Conservation (phyloP, 2,888 invertebrate species). For the Pardosa pseudoannulata region DNA sequence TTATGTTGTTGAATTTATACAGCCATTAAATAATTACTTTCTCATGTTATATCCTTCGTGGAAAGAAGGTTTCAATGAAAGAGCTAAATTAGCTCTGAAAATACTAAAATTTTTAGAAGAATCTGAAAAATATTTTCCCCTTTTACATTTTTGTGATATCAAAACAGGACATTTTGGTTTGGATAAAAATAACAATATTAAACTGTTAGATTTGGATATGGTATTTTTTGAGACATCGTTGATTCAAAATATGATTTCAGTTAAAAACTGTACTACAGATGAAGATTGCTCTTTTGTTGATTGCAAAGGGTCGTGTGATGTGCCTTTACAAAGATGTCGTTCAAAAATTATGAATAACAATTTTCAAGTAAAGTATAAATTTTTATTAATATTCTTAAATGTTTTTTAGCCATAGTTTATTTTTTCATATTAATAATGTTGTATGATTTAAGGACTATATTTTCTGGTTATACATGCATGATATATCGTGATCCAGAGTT, state of each 20-base stretch:
- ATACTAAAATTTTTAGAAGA: constrained; percentile 82
- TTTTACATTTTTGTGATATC: constrained; percentile 84
- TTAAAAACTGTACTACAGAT: constrained; percentile 80
- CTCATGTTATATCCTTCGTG: constrained; percentile 71
- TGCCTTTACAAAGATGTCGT: constrained; percentile 80
- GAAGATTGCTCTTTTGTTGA: constrained; percentile 84
- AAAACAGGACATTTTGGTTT: constrained; percentile 84
- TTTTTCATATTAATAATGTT: too few species aligned
- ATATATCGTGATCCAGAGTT: too few species aligned
- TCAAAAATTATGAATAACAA: constrained; percentile 82
- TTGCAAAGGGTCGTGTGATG: constrained; percentile 82
- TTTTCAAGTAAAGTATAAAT: constrained; percentile 80
- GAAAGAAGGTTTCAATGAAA: constrained; percentile 73
- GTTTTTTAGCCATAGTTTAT: too few species aligned
- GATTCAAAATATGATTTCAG: constrained; percentile 69
- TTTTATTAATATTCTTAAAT: too few species aligned
- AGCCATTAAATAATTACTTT: constrained; percentile 79
- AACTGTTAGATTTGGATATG: constrained; percentile 83
- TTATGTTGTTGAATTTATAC: constrained; percentile 83
- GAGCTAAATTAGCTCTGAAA: constrained; percentile 77
- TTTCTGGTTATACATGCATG: too few species aligned
- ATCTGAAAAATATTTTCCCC: constrained; percentile 81
- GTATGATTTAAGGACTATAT: too few species aligned
- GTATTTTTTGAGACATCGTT: constrained; percentile 81
- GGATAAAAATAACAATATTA: constrained; percentile 76